Percentiles rank a stretch among this genome's conserved stretches.
Conservation (phyloP, 2,888 invertebrate genomes). For the Halictus quadricinctus region DNA sequence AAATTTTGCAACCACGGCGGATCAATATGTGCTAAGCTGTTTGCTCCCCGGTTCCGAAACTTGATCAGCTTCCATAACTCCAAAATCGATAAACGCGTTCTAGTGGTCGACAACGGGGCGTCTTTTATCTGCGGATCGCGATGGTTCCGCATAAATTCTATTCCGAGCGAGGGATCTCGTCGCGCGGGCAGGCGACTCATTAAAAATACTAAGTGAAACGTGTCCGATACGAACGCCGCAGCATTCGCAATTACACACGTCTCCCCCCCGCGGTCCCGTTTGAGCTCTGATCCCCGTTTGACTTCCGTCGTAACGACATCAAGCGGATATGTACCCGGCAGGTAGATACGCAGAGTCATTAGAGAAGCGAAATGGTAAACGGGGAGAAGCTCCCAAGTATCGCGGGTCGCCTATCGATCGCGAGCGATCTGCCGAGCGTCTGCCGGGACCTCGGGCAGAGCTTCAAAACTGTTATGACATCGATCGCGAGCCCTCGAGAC, state of each 20-base stretch:
- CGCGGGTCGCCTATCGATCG: constrained; percentile 31
- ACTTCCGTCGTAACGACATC: constrained; percentile 47
- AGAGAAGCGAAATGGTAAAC: constrained; percentile 25
- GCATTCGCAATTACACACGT: constrained; percentile 40
- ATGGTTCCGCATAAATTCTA: not conserved
- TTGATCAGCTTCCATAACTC: not conserved
- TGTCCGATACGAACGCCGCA: constrained; percentile 16
- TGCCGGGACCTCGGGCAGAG: not conserved
- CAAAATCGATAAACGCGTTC: not conserved
- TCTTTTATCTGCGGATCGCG: not conserved
- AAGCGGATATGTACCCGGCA: constrained; percentile 50
- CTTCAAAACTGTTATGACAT: not conserved
- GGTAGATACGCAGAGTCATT: constrained; percentile 53
- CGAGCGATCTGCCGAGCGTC: constrained; percentile 23
- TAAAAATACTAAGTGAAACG: constrained; percentile 43
- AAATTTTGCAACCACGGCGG: constrained; percentile 2
- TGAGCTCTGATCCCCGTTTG: not conserved
- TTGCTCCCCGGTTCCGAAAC: not conserved
- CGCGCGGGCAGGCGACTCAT: constrained; percentile 27
- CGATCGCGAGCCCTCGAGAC: not conserved
- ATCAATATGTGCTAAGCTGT: not conserved
- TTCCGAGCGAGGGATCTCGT: not conserved
- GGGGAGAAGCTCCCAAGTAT: constrained; percentile 30
- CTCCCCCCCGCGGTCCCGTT: not conserved
- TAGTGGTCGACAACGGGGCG: not conserved